A percentile compares a stretch with the other conserved stretches of the same genome.
Evolutionary conservation across 2,113 vertebrate species (phyloP).

Genomic region (Prionailurus bengalensis): DNA sequence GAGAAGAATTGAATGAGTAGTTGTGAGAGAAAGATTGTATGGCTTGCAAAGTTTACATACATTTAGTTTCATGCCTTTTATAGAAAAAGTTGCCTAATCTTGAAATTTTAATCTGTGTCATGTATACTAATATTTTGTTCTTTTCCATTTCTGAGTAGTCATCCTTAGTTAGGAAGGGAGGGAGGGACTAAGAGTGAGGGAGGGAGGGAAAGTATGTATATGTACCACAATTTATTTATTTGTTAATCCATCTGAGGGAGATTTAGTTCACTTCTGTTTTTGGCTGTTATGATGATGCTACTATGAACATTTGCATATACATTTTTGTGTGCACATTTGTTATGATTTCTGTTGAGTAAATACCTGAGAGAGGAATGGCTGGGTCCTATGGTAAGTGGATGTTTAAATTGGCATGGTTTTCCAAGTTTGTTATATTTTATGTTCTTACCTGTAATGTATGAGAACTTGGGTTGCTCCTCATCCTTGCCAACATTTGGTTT

Average conservation of each 20-base stretch:
- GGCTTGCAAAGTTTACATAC: not conserved
- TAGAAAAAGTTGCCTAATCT: not conserved
- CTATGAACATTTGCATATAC: not conserved
- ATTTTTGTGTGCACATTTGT: not conserved
- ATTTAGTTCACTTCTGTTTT: constrained; percentile 24
- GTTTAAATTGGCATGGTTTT: not conserved
- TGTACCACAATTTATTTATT: not conserved
- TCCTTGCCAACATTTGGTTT: not conserved
- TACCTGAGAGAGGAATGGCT: not conserved
- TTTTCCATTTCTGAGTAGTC: not conserved
- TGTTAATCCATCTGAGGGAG: not conserved
- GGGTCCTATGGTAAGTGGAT: not conserved
- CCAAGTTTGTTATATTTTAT: not conserved
- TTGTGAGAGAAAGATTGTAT: not conserved
- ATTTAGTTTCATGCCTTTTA: not conserved
- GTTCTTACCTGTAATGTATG: not conserved
- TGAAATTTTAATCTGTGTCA: not conserved
- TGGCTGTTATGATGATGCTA: not conserved
- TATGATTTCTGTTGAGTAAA: constrained; percentile 32
- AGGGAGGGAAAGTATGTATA: not conserved
- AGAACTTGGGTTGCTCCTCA: not conserved
- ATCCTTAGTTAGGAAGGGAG: not conserved
- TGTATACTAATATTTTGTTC: not conserved
- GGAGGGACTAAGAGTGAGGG: not conserved
- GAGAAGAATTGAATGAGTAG: not conserved